These are phyloP conservation scores for Coleophora flavipennella DNA, from an alignment of 2,888 invertebrate genomes.

Conservation along the genomic window DNA sequence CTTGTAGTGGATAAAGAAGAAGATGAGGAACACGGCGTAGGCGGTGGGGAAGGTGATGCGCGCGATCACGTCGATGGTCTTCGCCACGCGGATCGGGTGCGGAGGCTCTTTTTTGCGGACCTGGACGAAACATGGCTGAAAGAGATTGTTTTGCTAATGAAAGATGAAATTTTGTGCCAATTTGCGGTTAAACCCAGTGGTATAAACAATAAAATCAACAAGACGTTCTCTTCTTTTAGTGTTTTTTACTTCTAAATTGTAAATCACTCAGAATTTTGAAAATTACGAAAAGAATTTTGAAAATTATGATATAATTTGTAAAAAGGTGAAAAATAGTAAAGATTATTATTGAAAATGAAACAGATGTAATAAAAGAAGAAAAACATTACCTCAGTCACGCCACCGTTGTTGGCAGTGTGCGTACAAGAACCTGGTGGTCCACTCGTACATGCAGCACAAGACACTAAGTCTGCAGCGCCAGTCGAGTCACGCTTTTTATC, in stretches of 20 bases:
- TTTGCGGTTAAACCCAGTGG: background rate
- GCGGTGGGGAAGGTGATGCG: conserved; percentile 95
- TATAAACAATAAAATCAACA: too few species aligned
- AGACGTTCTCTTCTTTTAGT: too few species aligned
- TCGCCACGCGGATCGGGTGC: conserved; percentile 93
- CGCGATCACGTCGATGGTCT: conserved; percentile 95
- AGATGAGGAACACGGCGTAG: conserved; percentile 93
- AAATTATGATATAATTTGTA: too few species aligned
- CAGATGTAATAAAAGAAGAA: too few species aligned
- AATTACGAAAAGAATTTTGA: too few species aligned
- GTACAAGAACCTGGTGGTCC: conserved; percentile 85
- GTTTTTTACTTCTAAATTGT: too few species aligned
- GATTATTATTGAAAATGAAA: too few species aligned
- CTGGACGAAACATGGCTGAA: conserved; percentile 86
- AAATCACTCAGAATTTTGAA: too few species aligned
- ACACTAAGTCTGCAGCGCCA: conserved; percentile 86
- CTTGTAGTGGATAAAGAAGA: conserved; percentile 96
- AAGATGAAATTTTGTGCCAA: conserved; percentile 39
- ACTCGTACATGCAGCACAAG: conserved; percentile 82
- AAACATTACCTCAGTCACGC: conserved; percentile 83
- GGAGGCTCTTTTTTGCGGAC: conserved; percentile 93
- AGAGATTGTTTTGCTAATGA: conserved; percentile 60
- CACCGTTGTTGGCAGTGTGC: conserved; percentile 89
- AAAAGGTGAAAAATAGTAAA: too few species aligned
- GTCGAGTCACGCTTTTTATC: conserved; percentile 88